These are phyloP conservation scores for Gymnothorax reevesii DNA, from an alignment of 2,797 vertebrate genomes.

Conservation along the genomic window DNA sequence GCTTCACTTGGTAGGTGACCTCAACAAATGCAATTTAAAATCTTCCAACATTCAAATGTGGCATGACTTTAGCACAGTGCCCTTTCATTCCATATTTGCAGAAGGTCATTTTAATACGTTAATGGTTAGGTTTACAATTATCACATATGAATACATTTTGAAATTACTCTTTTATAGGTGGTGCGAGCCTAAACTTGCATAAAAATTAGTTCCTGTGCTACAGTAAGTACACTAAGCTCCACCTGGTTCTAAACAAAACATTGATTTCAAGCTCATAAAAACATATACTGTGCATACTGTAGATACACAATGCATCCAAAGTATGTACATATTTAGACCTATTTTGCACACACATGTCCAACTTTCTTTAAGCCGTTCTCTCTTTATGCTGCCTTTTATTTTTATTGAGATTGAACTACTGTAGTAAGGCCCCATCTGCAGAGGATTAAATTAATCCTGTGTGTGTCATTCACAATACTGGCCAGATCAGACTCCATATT, in stretches of 20 bases:
- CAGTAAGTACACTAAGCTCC: not conserved
- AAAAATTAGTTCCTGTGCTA: not conserved
- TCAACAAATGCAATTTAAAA: not conserved
- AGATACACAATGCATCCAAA: not conserved
- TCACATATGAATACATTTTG: not conserved
- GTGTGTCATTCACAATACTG: not conserved
- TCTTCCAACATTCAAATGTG: slow-evolving; percentile 7
- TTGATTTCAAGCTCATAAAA: not conserved
- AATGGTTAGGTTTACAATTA: not conserved
- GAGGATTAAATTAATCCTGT: not conserved
- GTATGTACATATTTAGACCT: not conserved
- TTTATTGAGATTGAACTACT: not conserved
- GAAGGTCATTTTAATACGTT: not conserved
- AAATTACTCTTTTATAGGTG: not conserved
- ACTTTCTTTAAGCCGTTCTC: not conserved
- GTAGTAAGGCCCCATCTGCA: not conserved
- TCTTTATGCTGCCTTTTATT: not conserved
- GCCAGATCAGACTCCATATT: not conserved
- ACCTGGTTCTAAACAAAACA: not conserved
- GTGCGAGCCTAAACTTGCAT: not conserved
- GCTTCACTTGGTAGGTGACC: not conserved
- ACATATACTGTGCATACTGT: not conserved
- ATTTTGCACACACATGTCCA: not conserved
- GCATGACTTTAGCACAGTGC: not conserved
- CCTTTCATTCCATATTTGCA: not conserved